Base-by-base conservation (phyloP, 2,888 invertebrate species). In the Habrosyne pyritoides region DNA sequence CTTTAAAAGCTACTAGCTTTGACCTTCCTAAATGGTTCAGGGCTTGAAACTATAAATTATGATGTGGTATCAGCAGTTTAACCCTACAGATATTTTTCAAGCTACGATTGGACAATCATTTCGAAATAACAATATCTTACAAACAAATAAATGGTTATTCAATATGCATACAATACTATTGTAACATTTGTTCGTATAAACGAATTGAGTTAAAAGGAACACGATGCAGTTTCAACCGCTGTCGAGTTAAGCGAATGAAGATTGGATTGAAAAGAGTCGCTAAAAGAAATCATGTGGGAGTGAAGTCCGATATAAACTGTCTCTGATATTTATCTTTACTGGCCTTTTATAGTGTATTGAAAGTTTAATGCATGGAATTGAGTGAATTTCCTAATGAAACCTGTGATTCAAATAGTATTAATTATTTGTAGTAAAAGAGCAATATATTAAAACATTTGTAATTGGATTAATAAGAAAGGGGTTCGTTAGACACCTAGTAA, bases 211-310 rank as follows among this genome's bases (percentile, higher is more conserved):
- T 18, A 42, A 33, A 42, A 42, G 42, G 8, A 42, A 14, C 42
- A 42, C n/a, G 14, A 42, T 42, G 42, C 18, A 63, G 57, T 60
- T 52, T 56, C 59, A 58, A 66, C 56, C 61, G 60, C 49, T 58
- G 46, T 54, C 49, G 63, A 59, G 56, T 59, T 53, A 53, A 69
- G 52, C 26, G 57, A 64, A 65, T 65, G 61, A 62, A 70, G 61
- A 70, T 72, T 66, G 64, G 58, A 66, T 67, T 60, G 52, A 60
- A 64, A 61, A 61, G 58, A 53, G 42, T 18, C 8, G 14, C 18
- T 18, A 42, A 42, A 42, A 42, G 42, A 18, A 18, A 18, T 42
- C 18, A 42, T 42, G 18, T 42, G 42, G 42, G 18, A 42, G 42
- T 42, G 18, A 18, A 18, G 18, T 18, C 18, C 12, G 42, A 42